Percentiles rank a stretch among this genome's conserved stretches.
These are phyloP conservation scores for Melanotaenia parkinsoni DNA, from an alignment of 2,797 vertebrate species.

Conservation along the genomic window DNA sequence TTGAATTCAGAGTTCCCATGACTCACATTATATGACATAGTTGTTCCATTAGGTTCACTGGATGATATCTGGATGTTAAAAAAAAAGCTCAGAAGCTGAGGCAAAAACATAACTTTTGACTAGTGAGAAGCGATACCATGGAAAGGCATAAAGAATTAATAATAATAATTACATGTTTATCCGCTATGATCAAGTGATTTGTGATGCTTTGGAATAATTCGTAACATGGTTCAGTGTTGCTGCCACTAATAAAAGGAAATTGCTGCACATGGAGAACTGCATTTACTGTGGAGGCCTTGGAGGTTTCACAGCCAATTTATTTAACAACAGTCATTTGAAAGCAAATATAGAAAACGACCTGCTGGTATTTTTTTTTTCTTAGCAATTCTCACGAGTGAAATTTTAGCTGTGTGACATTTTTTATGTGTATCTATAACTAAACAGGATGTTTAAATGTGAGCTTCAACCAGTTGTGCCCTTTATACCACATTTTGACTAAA, in stretches of 20 bases:
- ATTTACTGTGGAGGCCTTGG: slow-evolving; percentile 24
- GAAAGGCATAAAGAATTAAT: background rate
- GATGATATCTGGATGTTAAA: slow-evolving; percentile 21
- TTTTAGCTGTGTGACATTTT: background rate
- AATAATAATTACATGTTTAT: slow-evolving; percentile 9
- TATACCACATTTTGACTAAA: background rate
- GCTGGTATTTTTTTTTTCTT: background rate
- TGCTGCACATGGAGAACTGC: slow-evolving; percentile 25
- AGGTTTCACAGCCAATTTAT: slow-evolving; percentile 32
- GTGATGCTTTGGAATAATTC: slow-evolving; percentile 20
- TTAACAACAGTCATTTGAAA: slow-evolving; percentile 23
- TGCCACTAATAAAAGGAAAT: slow-evolving; percentile 43
- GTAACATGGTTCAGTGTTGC: slow-evolving; percentile 15
- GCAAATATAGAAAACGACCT: background rate
- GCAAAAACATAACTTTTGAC: background rate
- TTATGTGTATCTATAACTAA: background rate
- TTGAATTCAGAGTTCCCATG: slow-evolving; percentile 64
- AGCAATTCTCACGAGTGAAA: background rate
- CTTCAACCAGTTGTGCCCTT: background rate
- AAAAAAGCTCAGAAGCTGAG: slow-evolving; percentile 3
- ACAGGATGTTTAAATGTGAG: background rate
- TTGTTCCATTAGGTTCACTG: slow-evolving; percentile 14
- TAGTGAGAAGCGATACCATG: slow-evolving; percentile 5
- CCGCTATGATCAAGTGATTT: slow-evolving; percentile 21
- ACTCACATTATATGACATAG: slow-evolving; percentile 35